Conservation (phyloP, 2,797 vertebrate genomes). For the Cirrhinus mrigala region DNA sequence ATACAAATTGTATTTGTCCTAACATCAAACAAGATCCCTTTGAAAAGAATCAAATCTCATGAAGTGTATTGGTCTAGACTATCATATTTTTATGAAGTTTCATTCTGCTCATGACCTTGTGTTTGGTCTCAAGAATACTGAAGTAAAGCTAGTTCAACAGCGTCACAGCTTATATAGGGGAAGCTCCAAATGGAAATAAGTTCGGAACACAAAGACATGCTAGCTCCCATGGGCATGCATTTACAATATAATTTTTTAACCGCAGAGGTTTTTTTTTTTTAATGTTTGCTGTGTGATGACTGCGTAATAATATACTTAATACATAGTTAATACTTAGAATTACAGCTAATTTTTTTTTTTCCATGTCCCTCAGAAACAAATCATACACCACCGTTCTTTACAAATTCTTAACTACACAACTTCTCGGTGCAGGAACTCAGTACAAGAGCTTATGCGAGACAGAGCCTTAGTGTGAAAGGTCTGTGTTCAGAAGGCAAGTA, state of each 20-base stretch:
- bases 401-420: neutral
- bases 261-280: neutral
- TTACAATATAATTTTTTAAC: neutral
- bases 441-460: neutral
- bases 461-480: conserved; percentile 21
- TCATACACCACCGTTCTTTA: neutral
- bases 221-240: neutral
- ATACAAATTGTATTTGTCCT: neutral
- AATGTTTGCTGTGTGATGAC: neutral
- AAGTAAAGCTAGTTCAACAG: neutral
- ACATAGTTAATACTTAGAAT: neutral
- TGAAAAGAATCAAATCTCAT: conserved; percentile 15
- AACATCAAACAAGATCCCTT: conserved; percentile 4
- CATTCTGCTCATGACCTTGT: conserved; percentile 32
- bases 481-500: conserved; percentile 26
- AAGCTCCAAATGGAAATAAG: neutral
- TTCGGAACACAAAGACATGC: neutral
- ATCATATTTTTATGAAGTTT: conserved; percentile 27
- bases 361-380: neutral
- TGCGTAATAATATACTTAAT: neutral
- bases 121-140: conserved; percentile 9
- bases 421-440: neutral
- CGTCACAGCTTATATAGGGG: neutral
- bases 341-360: neutral
- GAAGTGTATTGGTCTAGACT: conserved; percentile 3